Conservation (phyloP, 2,888 invertebrate species). For the Drosophila anomelani region DNA sequence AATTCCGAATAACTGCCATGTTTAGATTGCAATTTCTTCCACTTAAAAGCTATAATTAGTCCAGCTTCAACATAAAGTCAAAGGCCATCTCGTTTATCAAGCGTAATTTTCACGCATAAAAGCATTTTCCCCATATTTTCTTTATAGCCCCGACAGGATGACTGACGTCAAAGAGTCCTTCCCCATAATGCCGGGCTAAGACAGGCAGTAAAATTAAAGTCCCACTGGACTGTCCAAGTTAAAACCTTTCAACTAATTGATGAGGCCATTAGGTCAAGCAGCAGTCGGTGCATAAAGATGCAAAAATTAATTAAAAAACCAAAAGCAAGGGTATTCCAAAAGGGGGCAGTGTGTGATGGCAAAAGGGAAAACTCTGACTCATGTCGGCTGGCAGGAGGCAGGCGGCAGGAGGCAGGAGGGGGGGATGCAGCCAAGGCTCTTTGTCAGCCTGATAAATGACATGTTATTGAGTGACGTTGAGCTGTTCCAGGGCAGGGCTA, state of each 20-base stretch:
- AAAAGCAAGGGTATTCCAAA: background rate
- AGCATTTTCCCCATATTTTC: slow-evolving; percentile 47
- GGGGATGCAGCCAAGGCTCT: slow-evolving; percentile 5
- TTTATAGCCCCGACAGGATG: slow-evolving; percentile 33
- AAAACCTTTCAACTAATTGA: slow-evolving; percentile 24
- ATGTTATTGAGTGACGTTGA: slow-evolving; percentile 40
- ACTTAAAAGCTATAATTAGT: background rate
- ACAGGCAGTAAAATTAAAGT: background rate
- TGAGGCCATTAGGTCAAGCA: slow-evolving; percentile 23
- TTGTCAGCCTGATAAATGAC: slow-evolving; percentile 45
- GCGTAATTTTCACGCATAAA: slow-evolving; percentile 44
- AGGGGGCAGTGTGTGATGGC: background rate
- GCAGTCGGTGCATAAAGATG: slow-evolving; percentile 5
- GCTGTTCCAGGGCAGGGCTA: slow-evolving; percentile 7
- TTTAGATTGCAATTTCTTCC: background rate
- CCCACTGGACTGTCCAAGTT: slow-evolving; percentile 2
- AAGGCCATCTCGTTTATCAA: background rate
- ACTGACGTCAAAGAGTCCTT: slow-evolving; percentile 33
- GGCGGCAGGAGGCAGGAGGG: background rate
- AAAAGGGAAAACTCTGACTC: slow-evolving; percentile 1
- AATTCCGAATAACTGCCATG: no score
- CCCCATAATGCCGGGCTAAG: background rate
- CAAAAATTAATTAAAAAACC: background rate
- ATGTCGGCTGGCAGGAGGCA: background rate
- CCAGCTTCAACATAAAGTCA: background rate